These are phyloP conservation scores for Heliconius erato DNA, from an alignment of 2,888 invertebrate genomes.

Conservation along the genomic window DNA sequence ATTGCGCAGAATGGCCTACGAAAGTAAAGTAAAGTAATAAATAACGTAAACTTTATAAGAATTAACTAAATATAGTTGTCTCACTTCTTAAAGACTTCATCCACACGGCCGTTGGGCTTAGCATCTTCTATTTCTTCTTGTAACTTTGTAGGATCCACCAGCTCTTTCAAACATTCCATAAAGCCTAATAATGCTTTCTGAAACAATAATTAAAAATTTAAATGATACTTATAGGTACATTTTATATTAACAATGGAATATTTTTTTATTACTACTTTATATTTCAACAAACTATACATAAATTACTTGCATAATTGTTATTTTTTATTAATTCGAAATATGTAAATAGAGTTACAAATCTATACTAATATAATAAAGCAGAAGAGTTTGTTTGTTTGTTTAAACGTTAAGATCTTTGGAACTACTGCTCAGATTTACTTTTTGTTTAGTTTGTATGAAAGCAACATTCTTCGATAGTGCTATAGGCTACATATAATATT, in stretches of 20 bases:
- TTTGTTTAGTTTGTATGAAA: too few species aligned
- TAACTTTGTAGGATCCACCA: constrained; percentile 86
- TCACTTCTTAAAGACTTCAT: constrained; percentile 89
- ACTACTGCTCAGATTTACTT: too few species aligned
- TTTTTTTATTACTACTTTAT: too few species aligned
- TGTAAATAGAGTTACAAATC: too few species aligned
- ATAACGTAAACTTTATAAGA: neutral
- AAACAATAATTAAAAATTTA: constrained; percentile 15
- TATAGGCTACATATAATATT: too few species aligned
- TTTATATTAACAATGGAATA: neutral
- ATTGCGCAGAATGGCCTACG: too few species aligned
- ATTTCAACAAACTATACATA: neutral
- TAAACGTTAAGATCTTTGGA: too few species aligned
- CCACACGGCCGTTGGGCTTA: constrained; percentile 89
- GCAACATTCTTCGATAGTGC: too few species aligned
- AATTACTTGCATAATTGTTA: neutral
- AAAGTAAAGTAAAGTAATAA: neutral
- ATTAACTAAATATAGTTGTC: constrained; percentile 44
- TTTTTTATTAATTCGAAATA: neutral
- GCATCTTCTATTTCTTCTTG: constrained; percentile 89
- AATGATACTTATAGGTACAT: neutral
- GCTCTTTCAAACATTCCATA: constrained; percentile 82
- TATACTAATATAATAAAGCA: too few species aligned
- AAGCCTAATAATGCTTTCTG: constrained; percentile 78
- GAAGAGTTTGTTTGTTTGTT: too few species aligned